These are phyloP conservation scores for Nipponacmea schrenckii DNA, from an alignment of 2,888 invertebrate species.

Conservation along the genomic window DNA sequence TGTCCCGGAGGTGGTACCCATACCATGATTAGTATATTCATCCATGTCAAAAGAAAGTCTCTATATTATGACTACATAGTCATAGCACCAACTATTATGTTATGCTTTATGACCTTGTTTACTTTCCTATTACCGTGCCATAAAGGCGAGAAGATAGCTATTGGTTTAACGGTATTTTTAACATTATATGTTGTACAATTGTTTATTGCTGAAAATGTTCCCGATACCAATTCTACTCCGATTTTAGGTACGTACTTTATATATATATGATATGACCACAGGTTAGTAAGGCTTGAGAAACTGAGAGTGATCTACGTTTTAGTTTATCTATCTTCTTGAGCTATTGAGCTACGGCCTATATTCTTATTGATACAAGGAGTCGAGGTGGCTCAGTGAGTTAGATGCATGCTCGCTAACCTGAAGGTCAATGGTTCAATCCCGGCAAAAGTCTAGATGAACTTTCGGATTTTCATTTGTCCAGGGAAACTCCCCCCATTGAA, in stretches of 20 bases:
- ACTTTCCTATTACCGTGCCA: constrained; percentile 66
- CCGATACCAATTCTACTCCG: constrained; percentile 66
- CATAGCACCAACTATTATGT: constrained; percentile 64
- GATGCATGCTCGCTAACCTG: no score
- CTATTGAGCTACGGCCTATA: no score
- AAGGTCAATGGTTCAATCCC: no score
- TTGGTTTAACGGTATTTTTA: constrained; percentile 66
- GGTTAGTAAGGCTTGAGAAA: no score
- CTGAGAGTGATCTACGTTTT: neutral
- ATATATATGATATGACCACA: neutral
- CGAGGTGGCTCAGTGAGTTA: no score
- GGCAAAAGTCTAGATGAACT: no score
- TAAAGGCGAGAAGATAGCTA: constrained; percentile 66
- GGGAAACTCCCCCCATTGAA: no score
- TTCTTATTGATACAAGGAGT: no score
- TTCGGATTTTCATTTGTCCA: no score
- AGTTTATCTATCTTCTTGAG: neutral
- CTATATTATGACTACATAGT: constrained; percentile 67
- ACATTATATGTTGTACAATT: constrained; percentile 67
- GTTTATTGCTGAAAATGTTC: constrained; percentile 67
- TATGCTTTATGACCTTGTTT: constrained; percentile 64
- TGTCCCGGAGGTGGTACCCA: constrained; percentile 53
- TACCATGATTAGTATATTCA: constrained; percentile 53
- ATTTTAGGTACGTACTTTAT: constrained; percentile 56
- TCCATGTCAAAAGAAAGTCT: constrained; percentile 58